Percentiles rank a stretch among this genome's conserved stretches.
phyloP scores from a whole-genome alignment of 2,113 vertebrate species.

The Rallus limicola region DNA sequence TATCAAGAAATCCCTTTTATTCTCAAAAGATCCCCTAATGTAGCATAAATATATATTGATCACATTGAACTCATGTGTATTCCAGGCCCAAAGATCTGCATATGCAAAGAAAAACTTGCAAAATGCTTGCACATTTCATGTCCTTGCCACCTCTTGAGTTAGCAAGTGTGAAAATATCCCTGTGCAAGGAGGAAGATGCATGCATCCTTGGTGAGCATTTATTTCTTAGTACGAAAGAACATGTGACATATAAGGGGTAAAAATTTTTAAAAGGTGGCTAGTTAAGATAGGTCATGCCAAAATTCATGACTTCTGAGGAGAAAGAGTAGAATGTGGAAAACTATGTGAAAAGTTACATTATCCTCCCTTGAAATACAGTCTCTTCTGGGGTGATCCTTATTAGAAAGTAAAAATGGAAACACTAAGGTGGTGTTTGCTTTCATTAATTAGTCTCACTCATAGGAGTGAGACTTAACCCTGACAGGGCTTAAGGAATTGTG shows the following conservation, averaged over 20 bases:
- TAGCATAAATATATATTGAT: neutral
- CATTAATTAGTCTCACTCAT: neutral
- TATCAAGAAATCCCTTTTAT: neutral
- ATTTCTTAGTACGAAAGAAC: neutral
- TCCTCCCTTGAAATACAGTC: neutral
- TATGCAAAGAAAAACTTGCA: neutral
- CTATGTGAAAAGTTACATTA: neutral
- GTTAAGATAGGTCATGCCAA: neutral
- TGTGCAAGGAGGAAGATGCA: neutral
- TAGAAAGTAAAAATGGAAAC: neutral
- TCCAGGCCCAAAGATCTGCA: neutral
- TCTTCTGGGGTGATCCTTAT: neutral
- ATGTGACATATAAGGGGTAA: fast-evolving
- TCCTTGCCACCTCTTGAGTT: neutral
- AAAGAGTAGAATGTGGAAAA: neutral
- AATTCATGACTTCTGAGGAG: neutral
- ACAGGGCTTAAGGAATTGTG: neutral
- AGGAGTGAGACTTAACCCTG: neutral
- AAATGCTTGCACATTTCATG: neutral
- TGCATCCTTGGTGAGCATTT: neutral
- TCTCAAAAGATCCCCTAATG: neutral
- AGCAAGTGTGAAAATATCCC: neutral
- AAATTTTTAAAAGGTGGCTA: neutral
- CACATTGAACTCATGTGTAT: neutral
- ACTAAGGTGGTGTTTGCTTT: neutral